Evolutionary conservation across 35 echinoderm and acorn worm genomes (phyloP).

Genomic region (Chiridota heheva): DNA sequence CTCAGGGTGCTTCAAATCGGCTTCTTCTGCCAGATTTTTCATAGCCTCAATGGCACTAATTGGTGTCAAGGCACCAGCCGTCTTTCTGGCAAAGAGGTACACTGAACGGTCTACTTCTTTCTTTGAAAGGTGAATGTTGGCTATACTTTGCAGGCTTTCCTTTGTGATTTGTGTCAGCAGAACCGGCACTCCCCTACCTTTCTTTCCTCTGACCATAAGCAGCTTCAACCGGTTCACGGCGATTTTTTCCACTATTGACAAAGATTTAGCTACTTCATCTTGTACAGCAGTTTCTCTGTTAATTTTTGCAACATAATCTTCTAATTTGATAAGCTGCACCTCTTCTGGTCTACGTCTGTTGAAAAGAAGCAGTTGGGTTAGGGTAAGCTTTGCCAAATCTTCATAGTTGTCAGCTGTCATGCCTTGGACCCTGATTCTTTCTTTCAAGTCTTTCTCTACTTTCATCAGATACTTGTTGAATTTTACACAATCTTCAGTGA

Average conservation of each 20-base stretch:
- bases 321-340: neutral
- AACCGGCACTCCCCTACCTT: constrained; percentile 18
- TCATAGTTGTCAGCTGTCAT: neutral
- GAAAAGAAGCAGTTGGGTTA: constrained; percentile 6
- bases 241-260: constrained; percentile 1
- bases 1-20: constrained; percentile 35
- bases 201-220: constrained; percentile 21
- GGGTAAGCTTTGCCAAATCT: neutral
- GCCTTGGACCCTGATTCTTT: neutral
- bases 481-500: constrained; percentile 45
- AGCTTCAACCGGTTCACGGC: neutral
- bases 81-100: constrained; percentile 3
- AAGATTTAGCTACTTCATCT: constrained; percentile 13
- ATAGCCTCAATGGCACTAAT: constrained; percentile 13
- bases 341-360: constrained; percentile 10
- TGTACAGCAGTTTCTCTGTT: neutral
- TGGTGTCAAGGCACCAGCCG: neutral
- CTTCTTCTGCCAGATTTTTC: constrained; percentile 14
- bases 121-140: neutral
- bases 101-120: no score
- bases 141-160: neutral
- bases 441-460: constrained; percentile 3
- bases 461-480: constrained; percentile 16
- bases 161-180: neutral
- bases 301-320: neutral